Evolutionary conservation across 2,113 vertebrate genomes (phyloP).

Genomic region (Oreochromis spilurus): DNA sequence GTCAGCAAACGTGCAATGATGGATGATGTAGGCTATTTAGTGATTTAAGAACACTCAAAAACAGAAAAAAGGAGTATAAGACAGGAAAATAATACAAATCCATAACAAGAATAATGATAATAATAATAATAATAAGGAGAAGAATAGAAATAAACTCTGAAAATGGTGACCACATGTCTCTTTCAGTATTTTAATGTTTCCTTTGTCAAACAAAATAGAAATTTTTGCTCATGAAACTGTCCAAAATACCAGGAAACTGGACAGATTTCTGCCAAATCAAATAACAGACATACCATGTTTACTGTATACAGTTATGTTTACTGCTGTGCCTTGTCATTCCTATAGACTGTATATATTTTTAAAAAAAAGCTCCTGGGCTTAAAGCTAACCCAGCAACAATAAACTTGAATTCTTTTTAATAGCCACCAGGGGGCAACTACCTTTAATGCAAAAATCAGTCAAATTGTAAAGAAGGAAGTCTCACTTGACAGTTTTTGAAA

Average conservation of each 20-base stretch:
- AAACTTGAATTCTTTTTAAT: background rate
- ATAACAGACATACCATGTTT: background rate
- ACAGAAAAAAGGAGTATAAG: background rate
- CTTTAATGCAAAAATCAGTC: background rate
- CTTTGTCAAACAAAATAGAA: background rate
- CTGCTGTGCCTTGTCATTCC: background rate
- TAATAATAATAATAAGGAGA: background rate
- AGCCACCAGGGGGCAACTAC: background rate
- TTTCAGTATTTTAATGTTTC: background rate
- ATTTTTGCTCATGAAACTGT: background rate
- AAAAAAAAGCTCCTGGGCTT: background rate
- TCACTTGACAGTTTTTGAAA: background rate
- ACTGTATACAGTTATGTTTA: background rate
- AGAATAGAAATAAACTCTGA: background rate
- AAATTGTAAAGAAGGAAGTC: background rate
- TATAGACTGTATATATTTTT: background rate
- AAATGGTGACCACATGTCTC: accelerated
- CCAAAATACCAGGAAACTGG: background rate
- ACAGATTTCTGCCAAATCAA: background rate
- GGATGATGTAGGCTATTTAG: background rate
- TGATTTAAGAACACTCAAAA: background rate
- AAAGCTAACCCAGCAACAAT: background rate
- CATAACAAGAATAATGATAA: background rate
- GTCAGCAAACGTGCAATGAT: background rate
- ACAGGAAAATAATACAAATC: background rate